Percentiles rank a stretch among this genome's conserved stretches.
Evolutionary conservation across 2,797 vertebrate genomes (phyloP).

Genomic region (Meda fulgida): DNA sequence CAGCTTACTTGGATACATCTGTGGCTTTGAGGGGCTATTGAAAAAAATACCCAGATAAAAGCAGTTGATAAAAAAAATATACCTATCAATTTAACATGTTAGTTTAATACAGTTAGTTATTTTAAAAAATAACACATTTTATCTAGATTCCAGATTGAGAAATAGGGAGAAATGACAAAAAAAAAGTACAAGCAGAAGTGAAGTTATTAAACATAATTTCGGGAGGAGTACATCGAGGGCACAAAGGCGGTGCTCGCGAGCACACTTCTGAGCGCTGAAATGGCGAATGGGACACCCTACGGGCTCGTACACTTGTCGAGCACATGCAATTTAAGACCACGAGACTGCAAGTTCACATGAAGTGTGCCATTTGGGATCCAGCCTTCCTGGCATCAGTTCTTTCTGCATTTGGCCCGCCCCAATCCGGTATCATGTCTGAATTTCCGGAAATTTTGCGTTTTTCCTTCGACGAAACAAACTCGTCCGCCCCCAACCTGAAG

Average conservation of each 20-base stretch:
- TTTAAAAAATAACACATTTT: neutral
- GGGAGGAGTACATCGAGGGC: neutral
- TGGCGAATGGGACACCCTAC: too few species aligned
- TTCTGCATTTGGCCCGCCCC: neutral
- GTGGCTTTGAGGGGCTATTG: neutral
- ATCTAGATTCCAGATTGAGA: neutral
- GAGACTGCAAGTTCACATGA: too few species aligned
- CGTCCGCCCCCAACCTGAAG: neutral
- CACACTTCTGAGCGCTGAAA: too few species aligned
- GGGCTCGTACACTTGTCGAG: too few species aligned
- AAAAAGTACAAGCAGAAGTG: neutral
- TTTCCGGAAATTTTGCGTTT: neutral
- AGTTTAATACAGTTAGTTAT: neutral
- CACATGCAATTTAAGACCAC: too few species aligned
- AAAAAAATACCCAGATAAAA: neutral
- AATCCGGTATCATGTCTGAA: neutral
- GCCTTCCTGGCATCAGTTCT: neutral
- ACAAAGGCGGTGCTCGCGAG: too few species aligned
- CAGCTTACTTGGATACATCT: conserved; percentile 21
- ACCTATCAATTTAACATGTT: neutral
- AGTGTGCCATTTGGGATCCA: too few species aligned
- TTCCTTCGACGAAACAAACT: neutral
- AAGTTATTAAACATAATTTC: neutral
- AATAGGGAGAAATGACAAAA: too few species aligned
- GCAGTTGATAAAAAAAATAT: neutral